Conservation (phyloP, 2,888 invertebrate species). For the Slavum lentiscoides region DNA sequence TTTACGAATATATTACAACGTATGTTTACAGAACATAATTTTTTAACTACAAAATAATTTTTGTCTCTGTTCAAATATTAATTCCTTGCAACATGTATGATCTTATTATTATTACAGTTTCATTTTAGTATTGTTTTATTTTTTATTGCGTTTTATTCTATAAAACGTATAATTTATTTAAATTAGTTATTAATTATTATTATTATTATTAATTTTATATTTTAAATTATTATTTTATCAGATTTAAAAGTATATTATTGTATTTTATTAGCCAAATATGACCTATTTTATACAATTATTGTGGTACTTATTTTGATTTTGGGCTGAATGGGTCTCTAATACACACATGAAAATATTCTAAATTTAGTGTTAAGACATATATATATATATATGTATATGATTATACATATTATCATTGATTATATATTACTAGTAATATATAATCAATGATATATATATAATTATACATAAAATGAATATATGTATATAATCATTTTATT, state of each 20-base stretch:
- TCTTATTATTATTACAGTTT: constrained; percentile 6
- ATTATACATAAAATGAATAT: no score
- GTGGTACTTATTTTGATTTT: constrained; percentile 40
- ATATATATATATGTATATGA: no score
- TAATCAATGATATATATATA: no score
- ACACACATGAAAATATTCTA: constrained; percentile 41
- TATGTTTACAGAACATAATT: no score
- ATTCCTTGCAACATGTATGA: constrained; percentile 9
- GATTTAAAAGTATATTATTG: constrained; percentile 10
- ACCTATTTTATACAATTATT: constrained; percentile 32
- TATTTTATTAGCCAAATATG: constrained; percentile 22
- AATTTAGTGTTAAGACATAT: constrained; percentile 28
- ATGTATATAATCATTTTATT: constrained; percentile 19
- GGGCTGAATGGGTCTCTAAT: constrained; percentile 26
- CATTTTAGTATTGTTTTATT: constrained; percentile 29
- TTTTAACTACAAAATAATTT: not conserved
- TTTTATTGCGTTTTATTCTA: constrained; percentile 9
- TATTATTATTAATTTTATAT: constrained; percentile 30
- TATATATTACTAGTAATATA: no score
- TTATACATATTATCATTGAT: no score
- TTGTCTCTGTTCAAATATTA: constrained; percentile 1
- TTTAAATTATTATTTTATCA: constrained; percentile 25
- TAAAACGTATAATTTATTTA: constrained; percentile 17
- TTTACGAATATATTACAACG: no score
- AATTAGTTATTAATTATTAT: constrained; percentile 7